phyloP scores from a whole-genome alignment of 2,113 vertebrate genomes.

The human (Homo sapiens) region GRCh38 chr2:72783001-72783500 shows the following conservation, averaged over 20 bases:
- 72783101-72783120: not conserved
- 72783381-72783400: too few relatives aligned
- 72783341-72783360: too few relatives aligned
- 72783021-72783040: too few relatives aligned
- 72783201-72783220: not conserved
- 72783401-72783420: too few relatives aligned
- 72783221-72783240: not conserved
- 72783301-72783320: not conserved
- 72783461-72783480: too few relatives aligned
- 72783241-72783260: too few relatives aligned
- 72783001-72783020: too few relatives aligned
- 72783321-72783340: too few relatives aligned
- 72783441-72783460: too few relatives aligned
- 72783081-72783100: not conserved
- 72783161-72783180: not conserved
- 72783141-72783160: not conserved
- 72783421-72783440: too few relatives aligned
- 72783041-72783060: not conserved
- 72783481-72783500: too few relatives aligned
- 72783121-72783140: not conserved
- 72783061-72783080: not conserved
- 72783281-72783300: not conserved
- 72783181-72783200: not conserved
- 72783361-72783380: too few relatives aligned
- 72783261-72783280: not conserved